Base-by-base conservation (phyloP, 2,888 invertebrate species). In the Melikaiella ostensackeni region DNA sequence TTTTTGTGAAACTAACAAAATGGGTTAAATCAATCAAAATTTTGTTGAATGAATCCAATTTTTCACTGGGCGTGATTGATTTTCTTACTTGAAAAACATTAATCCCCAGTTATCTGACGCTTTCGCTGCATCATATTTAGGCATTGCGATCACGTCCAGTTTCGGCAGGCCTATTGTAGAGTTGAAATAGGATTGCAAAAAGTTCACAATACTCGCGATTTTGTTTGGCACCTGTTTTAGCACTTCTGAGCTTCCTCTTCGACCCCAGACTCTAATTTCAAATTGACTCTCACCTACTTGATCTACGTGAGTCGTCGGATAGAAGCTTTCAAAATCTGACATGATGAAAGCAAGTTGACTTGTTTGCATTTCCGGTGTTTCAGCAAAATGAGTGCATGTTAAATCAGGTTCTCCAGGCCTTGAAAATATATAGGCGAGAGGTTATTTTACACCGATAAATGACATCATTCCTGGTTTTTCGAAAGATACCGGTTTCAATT, bases 31-130 rank as follows among this genome's bases (percentile, higher is more conserved):
- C 4, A 30, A 30, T 4, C 30, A 30, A 30, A 30, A 30, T 4
- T 30, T 30, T 30, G 30, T 30, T 4, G 4, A 30, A 3, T 30
- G 2, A 30, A 30, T 4, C 30, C 2, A 30, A 30, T 30, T 3
- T 30, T 30, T 30, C 4, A n/a, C 30, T 30, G 30, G 30, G 21
- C 5, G 27, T 35, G 3, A 21, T 4, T 19, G 5, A 35, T 16
- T 73, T 21, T 42, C 92, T 92, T 92, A 96, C 96, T 95, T 96
- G 89, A 96, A 96, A 55, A 96, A 92, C 82, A 96, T 93, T 2
- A 97, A 92, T 5, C 97, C 97, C 96, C 96, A 97, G 86, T 94
- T 95, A 85, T 96, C 96, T 5, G 95, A 94, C 0, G 96, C 95
- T 83, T 95, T 94, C 2, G 95, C 94, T 0, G 95, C 94, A 80